A percentile compares a stretch with the other conserved stretches of the same genome.
Evolutionary conservation across 2,888 invertebrate species (phyloP).

Genomic region (Blastobasis adustella): DNA sequence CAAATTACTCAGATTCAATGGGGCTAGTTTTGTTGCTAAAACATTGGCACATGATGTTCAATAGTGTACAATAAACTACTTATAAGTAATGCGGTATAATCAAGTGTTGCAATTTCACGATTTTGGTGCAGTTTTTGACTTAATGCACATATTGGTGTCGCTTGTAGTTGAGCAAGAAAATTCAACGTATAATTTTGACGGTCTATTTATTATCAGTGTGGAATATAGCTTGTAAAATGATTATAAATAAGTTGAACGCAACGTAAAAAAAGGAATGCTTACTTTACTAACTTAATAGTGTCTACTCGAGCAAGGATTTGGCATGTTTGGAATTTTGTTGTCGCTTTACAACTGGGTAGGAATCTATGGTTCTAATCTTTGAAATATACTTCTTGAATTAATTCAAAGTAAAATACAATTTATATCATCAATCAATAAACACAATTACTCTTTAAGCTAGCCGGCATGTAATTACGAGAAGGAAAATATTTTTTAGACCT

Average conservation of each 20-base stretch:
- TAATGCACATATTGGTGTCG: neutral
- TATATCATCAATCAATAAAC: neutral
- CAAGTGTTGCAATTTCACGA: neutral
- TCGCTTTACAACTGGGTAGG: neutral
- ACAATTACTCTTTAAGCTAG: too few relatives aligned
- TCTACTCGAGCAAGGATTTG: neutral
- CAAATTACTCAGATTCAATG: neutral
- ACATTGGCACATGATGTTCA: neutral
- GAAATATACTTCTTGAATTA: neutral
- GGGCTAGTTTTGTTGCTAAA: neutral
- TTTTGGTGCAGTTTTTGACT: slow-evolving; percentile 1
- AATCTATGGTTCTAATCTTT: neutral
- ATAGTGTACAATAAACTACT: neutral
- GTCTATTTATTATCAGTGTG: neutral
- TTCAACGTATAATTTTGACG: neutral
- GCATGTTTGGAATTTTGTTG: neutral
- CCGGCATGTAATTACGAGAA: too few relatives aligned
- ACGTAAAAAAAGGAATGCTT: neutral
- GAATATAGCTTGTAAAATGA: too few relatives aligned
- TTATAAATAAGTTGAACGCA: neutral
- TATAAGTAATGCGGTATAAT: neutral
- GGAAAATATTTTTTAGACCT: too few relatives aligned
- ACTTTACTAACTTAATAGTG: neutral
- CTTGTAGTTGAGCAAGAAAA: neutral
- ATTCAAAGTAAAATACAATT: neutral